Evolutionary conservation across 2,797 vertebrate genomes (phyloP).

Genomic region (Spinibarbus caldwelli): DNA sequence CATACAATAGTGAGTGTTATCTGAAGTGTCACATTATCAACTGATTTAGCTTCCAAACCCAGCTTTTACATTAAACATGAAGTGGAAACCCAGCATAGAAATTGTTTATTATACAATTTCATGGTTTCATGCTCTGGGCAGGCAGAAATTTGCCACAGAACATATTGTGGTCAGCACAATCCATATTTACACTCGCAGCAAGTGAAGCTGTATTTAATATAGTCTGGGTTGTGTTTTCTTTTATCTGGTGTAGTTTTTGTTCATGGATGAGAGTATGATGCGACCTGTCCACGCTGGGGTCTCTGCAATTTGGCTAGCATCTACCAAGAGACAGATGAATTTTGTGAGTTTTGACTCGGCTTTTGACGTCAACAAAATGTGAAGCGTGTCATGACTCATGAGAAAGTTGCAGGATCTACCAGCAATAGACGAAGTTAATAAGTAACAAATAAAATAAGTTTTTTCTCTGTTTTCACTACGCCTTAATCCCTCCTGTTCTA

Average conservation of each 20-base stretch:
- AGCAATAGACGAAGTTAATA: no score
- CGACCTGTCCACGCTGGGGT: background rate
- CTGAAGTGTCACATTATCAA: background rate
- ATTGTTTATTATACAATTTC: background rate
- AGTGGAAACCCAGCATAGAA: background rate
- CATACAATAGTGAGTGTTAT: background rate
- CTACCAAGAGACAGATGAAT: no score
- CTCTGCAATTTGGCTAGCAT: background rate
- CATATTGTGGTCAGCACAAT: background rate
- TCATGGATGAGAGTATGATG: background rate
- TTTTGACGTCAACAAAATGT: no score
- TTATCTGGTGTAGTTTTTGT: background rate
- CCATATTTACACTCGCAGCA: background rate
- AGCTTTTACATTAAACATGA: background rate
- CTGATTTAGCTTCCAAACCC: background rate
- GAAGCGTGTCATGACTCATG: no score
- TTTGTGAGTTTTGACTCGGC: no score
- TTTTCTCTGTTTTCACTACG: background rate
- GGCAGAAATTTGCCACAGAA: background rate
- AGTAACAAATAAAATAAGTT: no score
- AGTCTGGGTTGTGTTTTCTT: background rate
- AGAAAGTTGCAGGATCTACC: no score
- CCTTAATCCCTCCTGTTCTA: background rate
- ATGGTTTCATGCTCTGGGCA: background rate
- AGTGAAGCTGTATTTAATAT: constrained; percentile 1